Evolutionary conservation across 2,113 vertebrate species (phyloP).

Genomic region (Clarias magur): DNA sequence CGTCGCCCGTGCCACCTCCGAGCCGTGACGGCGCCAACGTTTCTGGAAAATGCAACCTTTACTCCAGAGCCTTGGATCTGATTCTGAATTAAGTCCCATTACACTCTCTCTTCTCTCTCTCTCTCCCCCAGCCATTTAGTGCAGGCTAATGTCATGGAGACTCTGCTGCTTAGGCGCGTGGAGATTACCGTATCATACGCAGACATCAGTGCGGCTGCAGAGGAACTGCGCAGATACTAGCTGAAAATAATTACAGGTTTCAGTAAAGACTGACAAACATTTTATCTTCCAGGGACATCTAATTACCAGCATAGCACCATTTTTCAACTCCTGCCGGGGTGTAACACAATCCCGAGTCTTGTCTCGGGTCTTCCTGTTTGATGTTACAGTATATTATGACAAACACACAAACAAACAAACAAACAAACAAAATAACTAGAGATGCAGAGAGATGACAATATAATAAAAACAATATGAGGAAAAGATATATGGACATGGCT

Average conservation of each 20-base stretch:
- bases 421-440: not conserved
- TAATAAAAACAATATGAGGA: not conserved
- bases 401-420: not conserved
- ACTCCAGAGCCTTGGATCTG: slow-evolving; percentile 17
- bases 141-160: not conserved
- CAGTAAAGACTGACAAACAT: not conserved
- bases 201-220: not conserved
- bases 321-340: slow-evolving; percentile 9
- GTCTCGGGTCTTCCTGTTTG: slow-evolving; percentile 1
- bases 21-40: slow-evolving; percentile 16
- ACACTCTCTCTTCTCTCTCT: not conserved
- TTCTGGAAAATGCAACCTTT: slow-evolving; percentile 23
- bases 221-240: not conserved
- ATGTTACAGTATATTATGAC: not conserved
- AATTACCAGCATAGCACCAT: slow-evolving; percentile 19
- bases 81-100: slow-evolving; percentile 13
- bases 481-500: not conserved
- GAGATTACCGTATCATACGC: not conserved
- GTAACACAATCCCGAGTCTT: not conserved
- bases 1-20: slow-evolving; percentile 2
- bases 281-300: slow-evolving; percentile 15
- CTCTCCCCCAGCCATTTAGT: not conserved
- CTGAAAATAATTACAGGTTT: not conserved
- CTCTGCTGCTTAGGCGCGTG: not conserved
- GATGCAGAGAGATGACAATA: not conserved